phyloP scores from a whole-genome alignment of 1,140 invertebrate species.

The Bombus picipes region DNA sequence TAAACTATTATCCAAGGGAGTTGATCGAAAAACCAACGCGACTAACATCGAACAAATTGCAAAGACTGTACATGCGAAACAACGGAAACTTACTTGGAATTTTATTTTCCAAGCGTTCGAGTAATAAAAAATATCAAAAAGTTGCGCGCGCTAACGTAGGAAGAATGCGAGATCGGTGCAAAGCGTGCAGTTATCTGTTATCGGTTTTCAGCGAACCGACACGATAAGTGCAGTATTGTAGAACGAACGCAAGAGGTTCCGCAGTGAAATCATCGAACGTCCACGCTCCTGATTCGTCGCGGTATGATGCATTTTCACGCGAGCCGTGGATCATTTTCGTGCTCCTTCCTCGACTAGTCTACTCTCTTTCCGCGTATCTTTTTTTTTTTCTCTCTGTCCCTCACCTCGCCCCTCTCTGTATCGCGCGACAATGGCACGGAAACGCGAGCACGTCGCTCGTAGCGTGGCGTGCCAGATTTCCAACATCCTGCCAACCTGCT shows the following conservation, averaged over 20 bases:
- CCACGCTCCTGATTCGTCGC: conserved; percentile 36
- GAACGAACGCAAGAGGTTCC: neutral
- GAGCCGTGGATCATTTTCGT: conserved; percentile 39
- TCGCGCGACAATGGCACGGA: conserved; percentile 76
- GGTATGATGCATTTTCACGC: conserved; percentile 42
- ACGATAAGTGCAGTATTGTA: neutral
- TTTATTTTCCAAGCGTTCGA: neutral
- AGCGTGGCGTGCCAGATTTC: conserved; percentile 74
- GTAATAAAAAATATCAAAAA: neutral
- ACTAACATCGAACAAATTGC: no score
- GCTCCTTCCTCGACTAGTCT: neutral
- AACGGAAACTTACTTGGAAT: no score
- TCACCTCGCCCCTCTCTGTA: neutral
- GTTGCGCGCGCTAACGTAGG: neutral
- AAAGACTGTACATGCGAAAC: no score
- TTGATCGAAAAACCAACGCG: no score
- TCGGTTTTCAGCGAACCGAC: conserved; percentile 13
- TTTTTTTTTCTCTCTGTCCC: conserved; percentile 49
- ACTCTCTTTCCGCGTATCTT: conserved; percentile 65
- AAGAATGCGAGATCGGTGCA: neutral
- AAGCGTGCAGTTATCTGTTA: neutral
- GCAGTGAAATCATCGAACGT: conserved; percentile 26
- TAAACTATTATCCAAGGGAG: no score
- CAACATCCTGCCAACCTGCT: conserved; percentile 63
- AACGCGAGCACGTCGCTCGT: conserved; percentile 71